Percentiles rank a stretch among this genome's conserved stretches.
Evolutionary conservation across 2,113 vertebrate species (phyloP).

Genomic region (Tautogolabrus adspersus): DNA sequence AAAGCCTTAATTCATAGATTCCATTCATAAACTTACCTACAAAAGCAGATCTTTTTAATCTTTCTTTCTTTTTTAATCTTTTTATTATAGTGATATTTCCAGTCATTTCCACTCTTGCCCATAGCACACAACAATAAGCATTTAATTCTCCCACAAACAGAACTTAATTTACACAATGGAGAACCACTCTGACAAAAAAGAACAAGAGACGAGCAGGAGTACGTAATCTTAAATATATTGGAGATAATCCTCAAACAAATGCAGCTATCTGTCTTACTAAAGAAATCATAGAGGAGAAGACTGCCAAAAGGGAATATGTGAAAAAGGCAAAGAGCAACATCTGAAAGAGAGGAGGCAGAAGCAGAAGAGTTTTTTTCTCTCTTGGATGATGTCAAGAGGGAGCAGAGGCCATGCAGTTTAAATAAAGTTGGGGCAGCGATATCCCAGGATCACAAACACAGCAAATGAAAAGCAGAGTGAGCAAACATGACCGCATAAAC

Average conservation of each 20-base stretch:
- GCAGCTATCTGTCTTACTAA: not conserved
- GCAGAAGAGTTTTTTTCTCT: constrained; percentile 10
- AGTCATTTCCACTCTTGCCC: no score
- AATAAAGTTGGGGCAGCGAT: constrained; percentile 36
- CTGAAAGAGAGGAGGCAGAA: constrained; percentile 1
- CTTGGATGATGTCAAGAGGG: constrained; percentile 36
- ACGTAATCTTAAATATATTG: not conserved
- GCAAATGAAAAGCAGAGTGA: constrained; percentile 18
- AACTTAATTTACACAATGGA: not conserved
- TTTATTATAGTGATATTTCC: no score
- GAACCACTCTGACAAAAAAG: not conserved
- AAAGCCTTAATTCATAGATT: not conserved
- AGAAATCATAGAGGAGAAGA: not conserved
- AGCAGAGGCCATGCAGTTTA: constrained; percentile 16
- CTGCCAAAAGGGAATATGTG: constrained; percentile 21
- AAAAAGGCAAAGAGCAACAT: constrained; percentile 24
- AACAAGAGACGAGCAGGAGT: not conserved
- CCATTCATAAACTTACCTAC: not conserved
- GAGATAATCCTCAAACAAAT: constrained; percentile 13
- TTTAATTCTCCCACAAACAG: not conserved
- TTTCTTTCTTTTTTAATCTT: no score
- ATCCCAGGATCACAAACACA: constrained; percentile 43
- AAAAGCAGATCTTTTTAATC: not conserved
- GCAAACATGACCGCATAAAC: constrained; percentile 30
- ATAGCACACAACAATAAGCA: not conserved